Evolutionary conservation across 2,888 invertebrate species (phyloP).

Genomic region (Flexamia atlantica): DNA sequence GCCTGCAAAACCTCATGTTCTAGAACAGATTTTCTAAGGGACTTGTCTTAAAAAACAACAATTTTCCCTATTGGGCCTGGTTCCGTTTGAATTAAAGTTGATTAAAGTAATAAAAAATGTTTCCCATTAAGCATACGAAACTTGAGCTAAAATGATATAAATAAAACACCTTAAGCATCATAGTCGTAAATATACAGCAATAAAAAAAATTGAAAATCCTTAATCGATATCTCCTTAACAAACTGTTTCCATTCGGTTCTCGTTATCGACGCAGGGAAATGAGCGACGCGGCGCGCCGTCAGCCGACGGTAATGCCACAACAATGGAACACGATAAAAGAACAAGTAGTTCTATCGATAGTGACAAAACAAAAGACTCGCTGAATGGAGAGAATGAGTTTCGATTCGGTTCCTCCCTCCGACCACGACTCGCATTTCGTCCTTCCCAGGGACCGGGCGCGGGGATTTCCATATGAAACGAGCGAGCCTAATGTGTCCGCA

Average conservation of each 20-base stretch:
- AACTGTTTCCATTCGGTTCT: too few relatives aligned
- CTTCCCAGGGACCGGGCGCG: constrained; percentile 1
- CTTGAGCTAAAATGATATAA: too few relatives aligned
- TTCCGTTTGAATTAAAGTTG: too few relatives aligned
- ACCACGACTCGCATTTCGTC: neutral
- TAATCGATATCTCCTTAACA: too few relatives aligned
- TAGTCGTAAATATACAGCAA: too few relatives aligned
- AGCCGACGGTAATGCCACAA: constrained; percentile 63
- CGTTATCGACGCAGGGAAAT: constrained; percentile 61
- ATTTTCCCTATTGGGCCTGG: too few relatives aligned
- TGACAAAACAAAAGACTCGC: constrained; percentile 64
- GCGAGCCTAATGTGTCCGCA: neutral
- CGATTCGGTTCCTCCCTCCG: constrained; percentile 48
- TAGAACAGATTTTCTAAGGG: too few relatives aligned
- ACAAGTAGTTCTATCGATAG: constrained; percentile 64
- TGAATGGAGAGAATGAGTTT: constrained; percentile 62
- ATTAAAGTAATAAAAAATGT: too few relatives aligned
- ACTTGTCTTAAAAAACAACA: too few relatives aligned
- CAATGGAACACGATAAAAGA: constrained; percentile 63
- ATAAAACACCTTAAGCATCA: neutral
- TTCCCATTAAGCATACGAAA: too few relatives aligned
- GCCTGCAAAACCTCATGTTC: too few relatives aligned
- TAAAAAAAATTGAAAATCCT: too few relatives aligned
- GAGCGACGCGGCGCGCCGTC: constrained; percentile 63
- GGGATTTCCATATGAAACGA: constrained; percentile 56